phyloP scores from a whole-genome alignment of 2,797 vertebrate species.

The Remorina albescens region DNA sequence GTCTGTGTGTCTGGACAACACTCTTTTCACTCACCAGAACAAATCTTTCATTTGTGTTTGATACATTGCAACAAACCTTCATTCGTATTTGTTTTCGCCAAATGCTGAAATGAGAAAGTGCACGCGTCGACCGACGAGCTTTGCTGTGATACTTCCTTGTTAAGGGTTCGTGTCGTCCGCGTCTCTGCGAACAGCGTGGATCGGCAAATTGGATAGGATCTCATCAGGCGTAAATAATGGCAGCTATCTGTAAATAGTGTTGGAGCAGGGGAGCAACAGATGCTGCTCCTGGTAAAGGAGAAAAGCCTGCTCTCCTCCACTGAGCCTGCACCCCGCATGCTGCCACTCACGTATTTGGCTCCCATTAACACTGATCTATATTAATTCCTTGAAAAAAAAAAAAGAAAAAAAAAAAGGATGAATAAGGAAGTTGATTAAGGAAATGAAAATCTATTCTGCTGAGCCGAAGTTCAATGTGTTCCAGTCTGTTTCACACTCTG shows the following conservation, averaged over 20 bases:
- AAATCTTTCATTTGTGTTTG: constrained; percentile 27
- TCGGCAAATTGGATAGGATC: constrained; percentile 74
- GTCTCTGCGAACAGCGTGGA: constrained; percentile 60
- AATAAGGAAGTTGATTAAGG: constrained; percentile 85
- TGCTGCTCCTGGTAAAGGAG: constrained; percentile 76
- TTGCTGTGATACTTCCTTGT: constrained; percentile 52
- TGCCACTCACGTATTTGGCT: constrained; percentile 80
- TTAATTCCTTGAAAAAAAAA: constrained; percentile 74
- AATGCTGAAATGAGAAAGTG: constrained; percentile 20
- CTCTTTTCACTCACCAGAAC: constrained; percentile 10
- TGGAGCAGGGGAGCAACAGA: constrained; percentile 79
- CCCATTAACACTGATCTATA: constrained; percentile 82
- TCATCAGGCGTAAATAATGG: constrained; percentile 77
- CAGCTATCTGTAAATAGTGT: constrained; percentile 80
- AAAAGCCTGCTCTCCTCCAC: constrained; percentile 76
- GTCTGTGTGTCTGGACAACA: background rate
- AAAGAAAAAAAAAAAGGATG: constrained; percentile 66
- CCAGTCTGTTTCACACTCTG: constrained; percentile 82
- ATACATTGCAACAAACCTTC: constrained; percentile 34
- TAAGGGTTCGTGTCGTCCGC: constrained; percentile 54
- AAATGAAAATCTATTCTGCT: constrained; percentile 83
- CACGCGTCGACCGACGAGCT: constrained; percentile 16
- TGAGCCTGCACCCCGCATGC: constrained; percentile 73
- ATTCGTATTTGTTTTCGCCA: constrained; percentile 28
- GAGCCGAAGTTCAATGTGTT: constrained; percentile 78